Conservation (phyloP, 2,797 vertebrate species). For the Xenopus petersii region DNA sequence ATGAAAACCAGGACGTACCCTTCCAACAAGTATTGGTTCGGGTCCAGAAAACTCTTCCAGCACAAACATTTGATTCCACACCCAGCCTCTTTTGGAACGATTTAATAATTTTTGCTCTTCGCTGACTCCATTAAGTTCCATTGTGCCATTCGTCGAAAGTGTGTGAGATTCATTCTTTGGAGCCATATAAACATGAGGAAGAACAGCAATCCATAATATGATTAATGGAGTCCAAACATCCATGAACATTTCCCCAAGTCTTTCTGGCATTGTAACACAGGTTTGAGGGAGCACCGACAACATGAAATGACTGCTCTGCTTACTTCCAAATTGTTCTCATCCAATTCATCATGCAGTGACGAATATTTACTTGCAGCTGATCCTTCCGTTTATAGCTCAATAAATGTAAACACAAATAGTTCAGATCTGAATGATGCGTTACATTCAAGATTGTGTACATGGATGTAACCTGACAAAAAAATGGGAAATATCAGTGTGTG, state of each 20-base stretch:
- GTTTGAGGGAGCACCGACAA: slow-evolving; percentile 72
- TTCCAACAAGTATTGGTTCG: slow-evolving; percentile 97
- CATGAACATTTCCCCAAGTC: slow-evolving; percentile 80
- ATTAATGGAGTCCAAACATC: slow-evolving; percentile 89
- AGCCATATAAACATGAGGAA: slow-evolving; percentile 77
- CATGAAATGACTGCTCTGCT: slow-evolving; percentile 81
- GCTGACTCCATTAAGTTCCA: slow-evolving; percentile 71
- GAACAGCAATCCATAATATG: slow-evolving; percentile 92
- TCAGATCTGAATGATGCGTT: slow-evolving; percentile 64
- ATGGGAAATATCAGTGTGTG: slow-evolving; percentile 1
- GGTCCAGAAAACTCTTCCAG: slow-evolving; percentile 99
- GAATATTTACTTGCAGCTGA: slow-evolving; percentile 78
- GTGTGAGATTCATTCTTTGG: slow-evolving; percentile 78
- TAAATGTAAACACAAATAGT: slow-evolving; percentile 64
- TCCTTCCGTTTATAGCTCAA: slow-evolving; percentile 73
- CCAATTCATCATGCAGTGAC: slow-evolving; percentile 77
- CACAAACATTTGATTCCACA: slow-evolving; percentile 99
- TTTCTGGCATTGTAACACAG: slow-evolving; percentile 81
- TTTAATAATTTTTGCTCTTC: slow-evolving; percentile 90
- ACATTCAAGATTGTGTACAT: slow-evolving; percentile 72
- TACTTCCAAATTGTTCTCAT: slow-evolving; percentile 75
- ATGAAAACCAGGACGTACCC: slow-evolving; percentile 75
- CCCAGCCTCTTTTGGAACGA: slow-evolving; percentile 97
- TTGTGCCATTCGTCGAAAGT: slow-evolving; percentile 73
- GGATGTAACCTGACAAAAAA: slow-evolving; percentile 67